Conservation (phyloP, 2,113 vertebrate genomes). For the Pandion haliaetus region DNA sequence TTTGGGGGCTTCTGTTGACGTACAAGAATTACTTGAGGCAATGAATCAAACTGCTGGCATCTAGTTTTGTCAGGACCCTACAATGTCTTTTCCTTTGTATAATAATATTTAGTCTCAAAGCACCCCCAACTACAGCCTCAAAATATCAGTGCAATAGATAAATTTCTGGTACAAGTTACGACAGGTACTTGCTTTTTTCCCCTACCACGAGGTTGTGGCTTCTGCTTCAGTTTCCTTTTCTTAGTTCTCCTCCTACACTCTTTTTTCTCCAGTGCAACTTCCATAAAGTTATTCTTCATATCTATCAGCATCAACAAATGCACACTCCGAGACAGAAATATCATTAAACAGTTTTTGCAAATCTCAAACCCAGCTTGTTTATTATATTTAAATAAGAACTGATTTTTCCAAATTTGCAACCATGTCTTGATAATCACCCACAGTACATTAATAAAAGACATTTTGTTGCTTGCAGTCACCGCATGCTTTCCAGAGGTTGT, state of each 20-base stretch:
- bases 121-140: background rate
- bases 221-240: background rate
- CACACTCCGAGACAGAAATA: background rate
- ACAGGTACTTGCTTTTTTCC: background rate
- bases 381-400: background rate
- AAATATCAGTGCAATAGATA: background rate
- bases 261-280: background rate
- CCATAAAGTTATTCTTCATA: background rate
- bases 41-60: background rate
- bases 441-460: background rate
- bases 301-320: background rate
- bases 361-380: background rate
- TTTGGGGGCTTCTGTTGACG: conserved; percentile 8
- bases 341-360: background rate
- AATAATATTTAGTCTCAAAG: conserved; percentile 17
- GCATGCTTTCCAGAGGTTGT: background rate
- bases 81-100: background rate
- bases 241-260: background rate
- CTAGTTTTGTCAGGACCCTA: background rate
- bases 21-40: background rate
- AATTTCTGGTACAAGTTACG: background rate
- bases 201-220: background rate
- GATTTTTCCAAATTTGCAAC: background rate
- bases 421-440: background rate
- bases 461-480: background rate